Evolutionary conservation across 2,113 vertebrate genomes (phyloP).

Genomic region (Zeus faber): DNA sequence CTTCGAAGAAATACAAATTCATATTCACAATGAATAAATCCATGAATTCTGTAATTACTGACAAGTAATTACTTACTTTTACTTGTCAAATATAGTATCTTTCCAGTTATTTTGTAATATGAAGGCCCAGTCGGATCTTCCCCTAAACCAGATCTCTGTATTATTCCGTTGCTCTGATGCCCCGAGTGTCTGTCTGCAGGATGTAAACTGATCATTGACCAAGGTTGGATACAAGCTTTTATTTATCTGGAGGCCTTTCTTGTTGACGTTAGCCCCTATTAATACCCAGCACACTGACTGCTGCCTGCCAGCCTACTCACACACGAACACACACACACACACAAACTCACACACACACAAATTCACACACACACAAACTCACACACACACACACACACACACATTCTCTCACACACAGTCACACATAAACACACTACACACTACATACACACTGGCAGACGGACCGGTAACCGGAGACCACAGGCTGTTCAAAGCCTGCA

Average conservation of each 20-base stretch:
- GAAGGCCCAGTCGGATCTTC: too few species aligned
- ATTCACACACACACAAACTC: constrained; percentile 2
- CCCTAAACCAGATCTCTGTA: constrained; percentile 12
- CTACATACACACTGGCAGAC: not conserved
- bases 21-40: not conserved
- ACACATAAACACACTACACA: constrained; percentile 49
- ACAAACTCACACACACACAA: constrained; percentile 8
- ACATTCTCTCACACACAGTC: constrained; percentile 3
- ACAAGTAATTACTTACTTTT: not conserved
- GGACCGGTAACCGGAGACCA: constrained; percentile 83
- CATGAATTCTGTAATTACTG: not conserved
- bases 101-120: not conserved
- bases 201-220: constrained; percentile 31
- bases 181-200: constrained; percentile 13
- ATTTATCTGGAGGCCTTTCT: constrained; percentile 48
- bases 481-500: constrained; percentile 73
- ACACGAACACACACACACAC: constrained; percentile 3
- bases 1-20: not conserved
- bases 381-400: constrained; percentile 6
- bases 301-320: constrained; percentile 28
- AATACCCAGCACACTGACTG: constrained; percentile 46
- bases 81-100: not conserved
- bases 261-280: constrained; percentile 50
- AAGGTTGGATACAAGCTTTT: constrained; percentile 39
- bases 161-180: not conserved